Conservation (phyloP, 2,888 invertebrate genomes). For the Aethes cnicana region DNA sequence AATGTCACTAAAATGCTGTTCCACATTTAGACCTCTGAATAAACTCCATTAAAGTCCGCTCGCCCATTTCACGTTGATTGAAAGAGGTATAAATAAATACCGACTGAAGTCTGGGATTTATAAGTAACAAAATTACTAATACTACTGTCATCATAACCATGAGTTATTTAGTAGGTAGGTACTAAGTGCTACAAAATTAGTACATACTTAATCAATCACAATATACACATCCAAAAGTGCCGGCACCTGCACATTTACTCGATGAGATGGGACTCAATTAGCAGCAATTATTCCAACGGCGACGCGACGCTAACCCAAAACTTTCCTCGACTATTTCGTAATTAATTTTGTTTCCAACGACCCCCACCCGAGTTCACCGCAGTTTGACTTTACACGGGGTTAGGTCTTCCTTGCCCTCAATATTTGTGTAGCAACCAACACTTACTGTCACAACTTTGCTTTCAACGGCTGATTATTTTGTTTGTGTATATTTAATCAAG, state of each 20-base stretch:
- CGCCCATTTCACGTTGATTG: too few species aligned
- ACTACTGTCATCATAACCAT: too few species aligned
- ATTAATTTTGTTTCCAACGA: slow-evolving; percentile 73
- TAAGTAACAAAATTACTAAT: too few species aligned
- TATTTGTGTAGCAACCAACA: slow-evolving; percentile 19
- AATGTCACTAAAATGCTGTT: not conserved
- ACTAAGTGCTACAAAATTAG: too few species aligned
- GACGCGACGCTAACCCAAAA: slow-evolving; percentile 66
- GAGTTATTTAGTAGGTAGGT: too few species aligned
- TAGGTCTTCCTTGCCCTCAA: slow-evolving; percentile 19
- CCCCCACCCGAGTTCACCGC: slow-evolving; percentile 49
- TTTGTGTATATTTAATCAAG: too few species aligned
- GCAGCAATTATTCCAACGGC: slow-evolving; percentile 71
- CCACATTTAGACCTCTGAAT: not conserved
- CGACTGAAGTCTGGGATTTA: too few species aligned
- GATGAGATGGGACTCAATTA: slow-evolving; percentile 74
- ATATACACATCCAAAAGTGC: too few species aligned
- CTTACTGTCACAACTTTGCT: not conserved
- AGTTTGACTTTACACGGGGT: slow-evolving; percentile 36
- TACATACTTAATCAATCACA: too few species aligned
- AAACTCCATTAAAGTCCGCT: slow-evolving; percentile 1
- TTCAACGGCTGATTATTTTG: too few species aligned
- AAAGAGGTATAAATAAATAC: too few species aligned
- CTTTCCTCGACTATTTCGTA: slow-evolving; percentile 70
- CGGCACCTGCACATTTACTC: slow-evolving; percentile 48